These are phyloP conservation scores for Drosophila bifasciata DNA, from an alignment of 1,140 invertebrate genomes.

Conservation along the genomic window DNA sequence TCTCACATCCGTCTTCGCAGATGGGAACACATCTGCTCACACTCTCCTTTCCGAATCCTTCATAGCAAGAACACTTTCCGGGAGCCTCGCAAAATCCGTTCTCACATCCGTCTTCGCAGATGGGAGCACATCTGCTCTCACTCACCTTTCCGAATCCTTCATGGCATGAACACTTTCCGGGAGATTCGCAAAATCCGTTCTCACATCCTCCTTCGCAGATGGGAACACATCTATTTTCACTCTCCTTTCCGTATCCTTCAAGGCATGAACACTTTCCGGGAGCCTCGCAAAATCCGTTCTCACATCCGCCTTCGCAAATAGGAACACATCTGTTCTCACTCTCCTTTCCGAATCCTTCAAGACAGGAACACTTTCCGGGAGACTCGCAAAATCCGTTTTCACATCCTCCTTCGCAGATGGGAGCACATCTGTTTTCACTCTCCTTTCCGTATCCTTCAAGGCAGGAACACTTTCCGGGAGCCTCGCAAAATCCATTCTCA, in stretches of 20 bases:
- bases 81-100: constrained; percentile 21
- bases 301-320: background rate
- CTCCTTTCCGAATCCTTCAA: constrained; percentile 2
- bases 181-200: constrained; percentile 20
- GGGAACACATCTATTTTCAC: constrained; percentile 15
- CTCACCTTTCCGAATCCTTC: constrained; percentile 1
- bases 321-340: constrained; percentile 11
- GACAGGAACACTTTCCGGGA: constrained; percentile 28
- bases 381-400: constrained; percentile 24
- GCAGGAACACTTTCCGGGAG: constrained; percentile 29
- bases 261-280: constrained; percentile 19
- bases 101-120: constrained; percentile 13
- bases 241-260: background rate
- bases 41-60: background rate
- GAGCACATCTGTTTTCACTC: constrained; percentile 9
- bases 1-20: constrained; percentile 21
- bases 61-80: constrained; percentile 1
- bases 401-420: constrained; percentile 23
- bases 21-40: constrained; percentile 19
- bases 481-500: constrained; percentile 35
- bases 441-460: constrained; percentile 2
- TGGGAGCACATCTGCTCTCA: constrained; percentile 14
- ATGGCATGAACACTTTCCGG: constrained; percentile 13
- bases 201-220: constrained; percentile 11
- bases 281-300: constrained; percentile 14